A percentile compares a stretch with the other conserved stretches of the same genome.
Evolutionary conservation across 2,113 vertebrate species (phyloP).

Genomic region (Mobula birostris): DNA sequence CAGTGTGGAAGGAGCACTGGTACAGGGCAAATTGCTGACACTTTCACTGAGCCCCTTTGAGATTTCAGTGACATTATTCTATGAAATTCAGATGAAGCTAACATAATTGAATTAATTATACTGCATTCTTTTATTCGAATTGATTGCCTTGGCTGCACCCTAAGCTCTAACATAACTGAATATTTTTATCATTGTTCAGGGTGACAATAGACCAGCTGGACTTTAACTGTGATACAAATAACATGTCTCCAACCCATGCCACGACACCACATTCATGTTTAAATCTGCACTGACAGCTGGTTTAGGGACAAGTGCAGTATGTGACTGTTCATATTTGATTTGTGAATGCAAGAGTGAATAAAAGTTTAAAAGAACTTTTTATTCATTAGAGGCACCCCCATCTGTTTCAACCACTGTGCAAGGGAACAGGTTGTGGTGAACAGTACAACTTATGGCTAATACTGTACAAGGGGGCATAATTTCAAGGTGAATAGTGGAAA

Average conservation of each 20-base stretch:
- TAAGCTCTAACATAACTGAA: not conserved
- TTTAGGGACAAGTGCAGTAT: not conserved
- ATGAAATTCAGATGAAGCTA: not conserved
- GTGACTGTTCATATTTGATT: not conserved
- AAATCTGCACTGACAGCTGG: not conserved
- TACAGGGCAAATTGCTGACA: not conserved
- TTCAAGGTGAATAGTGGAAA: no score
- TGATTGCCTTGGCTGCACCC: not conserved
- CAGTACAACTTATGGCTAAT: no score
- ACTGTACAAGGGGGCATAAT: no score
- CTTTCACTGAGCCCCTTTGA: not conserved
- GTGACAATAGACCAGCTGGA: not conserved
- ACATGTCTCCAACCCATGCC: not conserved
- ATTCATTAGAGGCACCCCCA: not conserved
- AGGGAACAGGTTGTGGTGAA: not conserved
- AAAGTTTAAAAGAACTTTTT: not conserved
- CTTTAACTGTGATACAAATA: not conserved
- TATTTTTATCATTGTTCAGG: not conserved
- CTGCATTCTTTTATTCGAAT: not conserved
- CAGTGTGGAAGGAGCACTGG: not conserved
- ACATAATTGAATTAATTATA: not conserved
- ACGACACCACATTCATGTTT: not conserved
- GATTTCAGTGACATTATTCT: not conserved
- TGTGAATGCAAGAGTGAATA: not conserved
- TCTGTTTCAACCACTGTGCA: not conserved